phyloP scores from a whole-genome alignment of 2,113 vertebrate genomes.

The Marmota flaviventris region DNA sequence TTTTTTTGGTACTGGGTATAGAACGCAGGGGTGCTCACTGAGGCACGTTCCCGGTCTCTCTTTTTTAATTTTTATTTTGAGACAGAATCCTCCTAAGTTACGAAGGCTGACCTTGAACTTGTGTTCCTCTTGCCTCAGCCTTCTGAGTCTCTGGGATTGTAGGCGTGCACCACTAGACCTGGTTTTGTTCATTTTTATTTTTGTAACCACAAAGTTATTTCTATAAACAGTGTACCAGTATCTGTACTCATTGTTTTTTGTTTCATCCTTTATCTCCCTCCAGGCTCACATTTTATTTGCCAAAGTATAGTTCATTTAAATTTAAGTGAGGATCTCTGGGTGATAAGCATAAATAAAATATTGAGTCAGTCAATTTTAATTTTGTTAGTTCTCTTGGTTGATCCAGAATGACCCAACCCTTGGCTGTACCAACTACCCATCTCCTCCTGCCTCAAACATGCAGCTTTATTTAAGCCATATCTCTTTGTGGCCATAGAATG shows the following conservation, averaged over 20 bases:
- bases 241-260: neutral
- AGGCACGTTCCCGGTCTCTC: no score
- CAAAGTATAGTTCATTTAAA: no score
- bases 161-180: no score
- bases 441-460: neutral
- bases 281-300: neutral
- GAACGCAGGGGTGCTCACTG: no score
- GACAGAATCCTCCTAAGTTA: no score
- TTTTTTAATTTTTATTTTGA: no score
- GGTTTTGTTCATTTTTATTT: neutral
- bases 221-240: neutral
- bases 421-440: neutral
- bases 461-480: neutral
- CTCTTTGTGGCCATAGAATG: neutral
- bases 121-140: no score
- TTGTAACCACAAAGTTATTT: neutral
- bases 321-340: neutral
- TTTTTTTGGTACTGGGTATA: no score
- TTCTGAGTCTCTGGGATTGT: no score
- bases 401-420: neutral
- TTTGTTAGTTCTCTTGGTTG: neutral
- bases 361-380: neutral
- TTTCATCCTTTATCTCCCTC: neutral
- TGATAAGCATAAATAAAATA: neutral
- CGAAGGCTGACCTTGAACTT: no score